These are phyloP conservation scores for Trachymyrmex septentrionalis DNA, from an alignment of 1,140 invertebrate species.

Conservation along the genomic window DNA sequence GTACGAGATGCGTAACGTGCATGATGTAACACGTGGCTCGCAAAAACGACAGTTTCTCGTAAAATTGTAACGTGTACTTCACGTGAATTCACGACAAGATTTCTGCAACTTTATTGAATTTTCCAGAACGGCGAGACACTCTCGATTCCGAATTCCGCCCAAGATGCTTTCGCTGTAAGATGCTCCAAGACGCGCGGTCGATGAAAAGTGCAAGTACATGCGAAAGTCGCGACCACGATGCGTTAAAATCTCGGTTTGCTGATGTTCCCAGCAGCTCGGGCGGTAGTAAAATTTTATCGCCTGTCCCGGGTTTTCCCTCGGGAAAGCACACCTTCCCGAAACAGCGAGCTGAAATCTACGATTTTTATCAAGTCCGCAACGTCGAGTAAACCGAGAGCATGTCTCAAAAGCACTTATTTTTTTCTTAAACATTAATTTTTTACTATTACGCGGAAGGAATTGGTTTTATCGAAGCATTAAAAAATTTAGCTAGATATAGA, in stretches of 20 bases:
- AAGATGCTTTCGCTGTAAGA: constrained; percentile 5
- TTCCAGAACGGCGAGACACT: neutral
- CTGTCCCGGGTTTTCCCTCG: neutral
- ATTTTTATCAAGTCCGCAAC: constrained; percentile 17
- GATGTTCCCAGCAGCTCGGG: constrained; percentile 30
- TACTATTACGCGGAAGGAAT: too few species aligned
- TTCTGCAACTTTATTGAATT: constrained; percentile 48
- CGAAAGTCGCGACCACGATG: constrained; percentile 34
- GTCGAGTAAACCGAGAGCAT: neutral
- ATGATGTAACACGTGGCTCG: constrained; percentile 25
- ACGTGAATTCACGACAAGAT: constrained; percentile 12
- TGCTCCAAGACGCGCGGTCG: neutral
- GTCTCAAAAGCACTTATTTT: neutral
- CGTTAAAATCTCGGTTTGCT: constrained; percentile 45
- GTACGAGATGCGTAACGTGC: neutral
- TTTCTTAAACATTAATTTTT: neutral
- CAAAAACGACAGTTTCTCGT: constrained; percentile 10
- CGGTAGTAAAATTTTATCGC: constrained; percentile 57
- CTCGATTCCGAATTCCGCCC: constrained; percentile 37
- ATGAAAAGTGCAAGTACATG: constrained; percentile 48
- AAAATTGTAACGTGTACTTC: constrained; percentile 2
- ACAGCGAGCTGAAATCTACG: neutral
- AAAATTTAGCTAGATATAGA: too few species aligned
- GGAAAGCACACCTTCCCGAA: constrained; percentile 14
- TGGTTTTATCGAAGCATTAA: too few species aligned